Conservation (phyloP, 2,888 invertebrate genomes). For the Priocnemis perturbator region DNA sequence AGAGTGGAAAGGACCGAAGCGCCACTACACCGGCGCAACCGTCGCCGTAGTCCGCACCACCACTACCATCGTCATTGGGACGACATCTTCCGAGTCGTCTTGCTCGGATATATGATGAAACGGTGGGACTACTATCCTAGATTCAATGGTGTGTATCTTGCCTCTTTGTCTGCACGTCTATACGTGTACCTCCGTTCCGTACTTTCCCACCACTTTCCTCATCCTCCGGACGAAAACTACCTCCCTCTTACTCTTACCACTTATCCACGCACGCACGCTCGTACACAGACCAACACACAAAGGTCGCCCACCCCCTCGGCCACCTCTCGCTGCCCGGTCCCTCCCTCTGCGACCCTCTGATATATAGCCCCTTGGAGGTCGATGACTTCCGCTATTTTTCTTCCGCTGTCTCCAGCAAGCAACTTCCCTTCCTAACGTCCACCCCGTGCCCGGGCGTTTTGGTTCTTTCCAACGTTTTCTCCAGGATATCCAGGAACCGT, state of each 20-base stretch:
- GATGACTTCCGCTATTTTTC: slow-evolving; percentile 80
- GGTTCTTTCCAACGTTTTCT: slow-evolving; percentile 60
- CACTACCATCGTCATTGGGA: slow-evolving; percentile 28
- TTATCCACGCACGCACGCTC: slow-evolving; percentile 42
- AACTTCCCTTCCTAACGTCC: slow-evolving; percentile 71
- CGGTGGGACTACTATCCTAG: slow-evolving; percentile 62
- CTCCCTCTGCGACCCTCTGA: slow-evolving; percentile 67
- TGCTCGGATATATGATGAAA: slow-evolving; percentile 60
- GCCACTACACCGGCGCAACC: slow-evolving; percentile 26
- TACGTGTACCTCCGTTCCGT: not conserved
- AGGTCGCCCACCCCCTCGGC: slow-evolving; percentile 34
- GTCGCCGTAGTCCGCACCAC: slow-evolving; percentile 27
- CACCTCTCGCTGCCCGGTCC: slow-evolving; percentile 46
- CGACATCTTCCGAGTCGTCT: not conserved
- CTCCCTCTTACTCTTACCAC: slow-evolving; percentile 56
- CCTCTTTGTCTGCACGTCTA: not conserved
- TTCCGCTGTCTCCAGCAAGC: slow-evolving; percentile 78
- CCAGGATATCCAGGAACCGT: slow-evolving; percentile 56
- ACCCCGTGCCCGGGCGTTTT: slow-evolving; percentile 56
- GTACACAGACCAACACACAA: slow-evolving; percentile 33
- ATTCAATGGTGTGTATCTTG: slow-evolving; percentile 44
- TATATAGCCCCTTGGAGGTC: slow-evolving; percentile 80
- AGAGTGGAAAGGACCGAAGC: slow-evolving; percentile 40
- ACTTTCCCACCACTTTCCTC: slow-evolving; percentile 21
- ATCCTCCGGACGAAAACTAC: slow-evolving; percentile 33